Evolutionary conservation across 2,888 invertebrate genomes (phyloP).

Genomic region (Diplazon laetatorius): DNA sequence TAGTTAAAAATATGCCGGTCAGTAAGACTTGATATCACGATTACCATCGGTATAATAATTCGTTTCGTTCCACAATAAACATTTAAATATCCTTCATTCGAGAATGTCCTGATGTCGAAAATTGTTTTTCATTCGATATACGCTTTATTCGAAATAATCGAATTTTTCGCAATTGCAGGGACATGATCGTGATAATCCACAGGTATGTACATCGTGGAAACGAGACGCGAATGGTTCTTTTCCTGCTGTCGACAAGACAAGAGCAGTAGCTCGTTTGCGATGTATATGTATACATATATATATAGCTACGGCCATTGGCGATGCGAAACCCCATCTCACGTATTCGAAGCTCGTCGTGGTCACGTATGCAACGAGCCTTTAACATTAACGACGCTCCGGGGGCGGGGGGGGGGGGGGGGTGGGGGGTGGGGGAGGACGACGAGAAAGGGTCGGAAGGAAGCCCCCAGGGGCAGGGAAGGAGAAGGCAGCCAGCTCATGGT

Average conservation of each 20-base stretch:
- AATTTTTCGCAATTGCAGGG: neutral
- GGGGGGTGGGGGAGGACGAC: neutral
- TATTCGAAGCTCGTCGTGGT: conserved; percentile 47
- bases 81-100: too few species aligned
- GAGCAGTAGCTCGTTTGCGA: conserved; percentile 11
- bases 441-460: conserved; percentile 31
- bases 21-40: too few species aligned
- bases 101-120: neutral
- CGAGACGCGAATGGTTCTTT: conserved; percentile 39
- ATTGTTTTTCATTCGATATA: neutral
- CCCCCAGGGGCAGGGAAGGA: too few species aligned
- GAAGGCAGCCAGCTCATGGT: conserved; percentile 17
- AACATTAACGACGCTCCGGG: conserved; percentile 45
- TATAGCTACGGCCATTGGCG: conserved; percentile 1
- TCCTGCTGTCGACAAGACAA: conserved; percentile 14
- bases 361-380: conserved; percentile 50
- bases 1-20: too few species aligned
- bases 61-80: too few species aligned
- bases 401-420: conserved; percentile 5
- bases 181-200: conserved; percentile 15
- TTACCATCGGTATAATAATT: too few species aligned
- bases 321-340: conserved; percentile 35
- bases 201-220: conserved; percentile 15
- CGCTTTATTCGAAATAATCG: neutral
- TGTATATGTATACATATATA: too few species aligned